Conservation (phyloP, 2,797 vertebrate species). For the Thalassophryne amazonica region DNA sequence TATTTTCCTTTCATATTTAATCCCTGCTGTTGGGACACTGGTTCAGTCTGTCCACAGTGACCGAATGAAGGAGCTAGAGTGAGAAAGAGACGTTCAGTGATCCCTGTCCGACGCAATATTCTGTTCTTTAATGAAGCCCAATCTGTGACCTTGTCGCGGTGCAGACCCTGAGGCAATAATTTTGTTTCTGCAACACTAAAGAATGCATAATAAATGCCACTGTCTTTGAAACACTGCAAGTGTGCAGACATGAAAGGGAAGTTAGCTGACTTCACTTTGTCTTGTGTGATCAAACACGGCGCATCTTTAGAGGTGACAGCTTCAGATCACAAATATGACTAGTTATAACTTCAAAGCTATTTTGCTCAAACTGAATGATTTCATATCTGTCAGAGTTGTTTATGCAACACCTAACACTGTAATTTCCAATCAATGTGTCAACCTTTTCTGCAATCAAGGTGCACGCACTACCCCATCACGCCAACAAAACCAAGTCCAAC, state of each 20-base stretch:
- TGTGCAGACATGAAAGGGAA: constrained; percentile 51
- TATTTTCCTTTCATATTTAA: constrained; percentile 62
- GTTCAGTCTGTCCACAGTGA: constrained; percentile 48
- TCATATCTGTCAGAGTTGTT: no score
- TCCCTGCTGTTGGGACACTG: constrained; percentile 51
- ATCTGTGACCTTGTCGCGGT: constrained; percentile 66
- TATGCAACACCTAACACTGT: no score
- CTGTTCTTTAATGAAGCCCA: constrained; percentile 72
- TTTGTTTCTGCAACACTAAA: constrained; percentile 37
- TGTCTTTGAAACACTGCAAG: constrained; percentile 45
- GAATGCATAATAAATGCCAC: constrained; percentile 41
- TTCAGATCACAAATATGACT: background rate
- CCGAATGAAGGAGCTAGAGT: constrained; percentile 27
- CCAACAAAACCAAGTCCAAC: no score
- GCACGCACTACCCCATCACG: no score
- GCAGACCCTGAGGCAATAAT: constrained; percentile 48
- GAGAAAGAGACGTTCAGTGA: constrained; percentile 31
- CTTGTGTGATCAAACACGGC: constrained; percentile 41
- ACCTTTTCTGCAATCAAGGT: no score
- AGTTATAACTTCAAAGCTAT: constrained; percentile 7
- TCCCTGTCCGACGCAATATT: constrained; percentile 68
- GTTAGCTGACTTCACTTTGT: constrained; percentile 38
- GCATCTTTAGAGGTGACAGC: constrained; percentile 33
- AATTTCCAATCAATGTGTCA: no score
- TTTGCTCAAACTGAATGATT: constrained; percentile 4